phyloP scores from a whole-genome alignment of 2,113 vertebrate genomes.

The Sceloporus undulatus region DNA sequence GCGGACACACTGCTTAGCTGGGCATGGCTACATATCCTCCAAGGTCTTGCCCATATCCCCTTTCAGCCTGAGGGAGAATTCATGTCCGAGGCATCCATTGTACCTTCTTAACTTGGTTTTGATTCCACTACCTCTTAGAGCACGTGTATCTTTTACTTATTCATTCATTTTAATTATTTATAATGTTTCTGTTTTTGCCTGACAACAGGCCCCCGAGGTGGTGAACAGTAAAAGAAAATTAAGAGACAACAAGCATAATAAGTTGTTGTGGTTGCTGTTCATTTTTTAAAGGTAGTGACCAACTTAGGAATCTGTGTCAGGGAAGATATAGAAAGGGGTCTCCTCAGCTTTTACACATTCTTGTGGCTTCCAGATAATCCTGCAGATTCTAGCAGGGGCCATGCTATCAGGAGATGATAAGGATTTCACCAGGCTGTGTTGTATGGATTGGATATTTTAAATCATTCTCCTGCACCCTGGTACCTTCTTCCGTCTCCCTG shows the following conservation, averaged over 20 bases:
- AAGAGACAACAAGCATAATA: background rate
- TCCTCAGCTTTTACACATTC: background rate
- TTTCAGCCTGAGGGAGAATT: background rate
- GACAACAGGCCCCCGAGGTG: background rate
- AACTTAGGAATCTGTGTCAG: background rate
- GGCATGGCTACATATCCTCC: background rate
- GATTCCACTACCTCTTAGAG: background rate
- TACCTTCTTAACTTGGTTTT: background rate
- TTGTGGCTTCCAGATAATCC: background rate
- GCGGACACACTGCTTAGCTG: background rate
- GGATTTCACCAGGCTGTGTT: background rate
- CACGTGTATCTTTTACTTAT: background rate
- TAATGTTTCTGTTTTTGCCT: background rate
- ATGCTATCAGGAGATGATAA: background rate
- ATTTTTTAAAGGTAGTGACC: background rate
- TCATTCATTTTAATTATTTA: background rate
- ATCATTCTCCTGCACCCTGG: too few relatives aligned
- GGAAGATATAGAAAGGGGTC: background rate
- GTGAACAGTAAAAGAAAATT: background rate
- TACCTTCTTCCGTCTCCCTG: too few relatives aligned
- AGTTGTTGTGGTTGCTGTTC: background rate
- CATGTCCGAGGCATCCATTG: background rate
- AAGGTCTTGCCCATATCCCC: background rate
- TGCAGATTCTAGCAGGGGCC: background rate
- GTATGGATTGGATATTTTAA: too few relatives aligned